Evolutionary conservation across 2,113 vertebrate genomes (phyloP).

Genomic region (Aphelocoma coerulescens): DNA sequence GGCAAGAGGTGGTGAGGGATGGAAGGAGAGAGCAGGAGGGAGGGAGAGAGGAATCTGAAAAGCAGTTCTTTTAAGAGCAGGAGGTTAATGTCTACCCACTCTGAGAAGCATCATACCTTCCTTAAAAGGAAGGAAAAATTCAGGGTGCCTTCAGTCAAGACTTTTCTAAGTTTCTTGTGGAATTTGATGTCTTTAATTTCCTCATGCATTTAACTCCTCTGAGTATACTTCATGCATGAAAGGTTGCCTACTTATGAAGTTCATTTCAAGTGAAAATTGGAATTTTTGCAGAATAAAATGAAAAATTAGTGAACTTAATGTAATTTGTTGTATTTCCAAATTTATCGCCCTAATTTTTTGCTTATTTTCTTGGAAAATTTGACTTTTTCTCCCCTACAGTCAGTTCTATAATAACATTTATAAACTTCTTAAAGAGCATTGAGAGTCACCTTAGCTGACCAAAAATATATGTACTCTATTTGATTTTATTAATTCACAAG

Average conservation of each 20-base stretch:
- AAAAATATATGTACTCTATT: not conserved
- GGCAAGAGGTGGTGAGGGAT: accelerated
- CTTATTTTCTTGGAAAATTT: not conserved
- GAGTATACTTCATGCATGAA: not conserved
- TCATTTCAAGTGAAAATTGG: not conserved
- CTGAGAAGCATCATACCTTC: not conserved
- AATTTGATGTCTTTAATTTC: not conserved
- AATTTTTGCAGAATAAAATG: not conserved
- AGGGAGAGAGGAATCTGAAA: not conserved
- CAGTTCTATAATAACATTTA: not conserved
- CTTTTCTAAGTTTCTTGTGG: not conserved
- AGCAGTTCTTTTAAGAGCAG: not conserved
- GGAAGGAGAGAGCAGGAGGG: not conserved
- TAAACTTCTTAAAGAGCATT: not conserved
- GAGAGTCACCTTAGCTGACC: not conserved
- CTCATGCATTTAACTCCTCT: not conserved
- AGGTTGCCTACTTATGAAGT: not conserved
- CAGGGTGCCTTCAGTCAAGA: not conserved
- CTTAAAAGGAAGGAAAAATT: not conserved
- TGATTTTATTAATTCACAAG: not conserved
- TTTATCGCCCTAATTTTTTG: not conserved
- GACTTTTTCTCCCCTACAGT: not conserved
- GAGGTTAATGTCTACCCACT: not conserved
- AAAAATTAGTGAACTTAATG: not conserved
- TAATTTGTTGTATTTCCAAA: not conserved